A percentile compares a stretch with the other conserved stretches of the same genome.
Evolutionary conservation across 2,113 vertebrate species (phyloP).

Genomic region (Azemiops feae): DNA sequence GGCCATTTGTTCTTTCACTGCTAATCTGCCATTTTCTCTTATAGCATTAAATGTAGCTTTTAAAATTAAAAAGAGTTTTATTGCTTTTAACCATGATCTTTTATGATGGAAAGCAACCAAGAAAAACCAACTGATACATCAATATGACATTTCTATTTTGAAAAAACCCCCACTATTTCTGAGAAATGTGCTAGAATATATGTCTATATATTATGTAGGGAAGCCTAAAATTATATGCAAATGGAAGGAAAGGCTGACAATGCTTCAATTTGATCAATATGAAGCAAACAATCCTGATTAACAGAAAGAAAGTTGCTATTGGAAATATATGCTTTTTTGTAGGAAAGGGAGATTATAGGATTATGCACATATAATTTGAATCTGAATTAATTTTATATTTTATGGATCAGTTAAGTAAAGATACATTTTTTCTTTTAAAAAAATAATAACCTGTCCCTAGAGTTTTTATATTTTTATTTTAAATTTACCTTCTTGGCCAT

Average conservation of each 20-base stretch:
- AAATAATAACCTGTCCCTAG: conserved; percentile 23
- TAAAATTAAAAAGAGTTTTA: conserved; percentile 37
- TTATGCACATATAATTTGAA: conserved; percentile 45
- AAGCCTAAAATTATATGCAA: not conserved
- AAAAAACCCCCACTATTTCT: conserved; percentile 1
- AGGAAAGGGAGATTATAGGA: conserved; percentile 50
- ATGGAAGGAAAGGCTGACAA: not conserved
- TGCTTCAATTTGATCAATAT: conserved; percentile 38
- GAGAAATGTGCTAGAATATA: not conserved
- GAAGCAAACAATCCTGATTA: conserved; percentile 37
- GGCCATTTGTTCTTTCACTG: not conserved
- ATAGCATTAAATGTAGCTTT: conserved; percentile 34
- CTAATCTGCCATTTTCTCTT: conserved; percentile 2
- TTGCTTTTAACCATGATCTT: conserved; percentile 38
- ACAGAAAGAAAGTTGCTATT: conserved; percentile 33
- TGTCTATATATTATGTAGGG: not conserved
- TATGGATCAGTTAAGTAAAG: conserved; percentile 39
- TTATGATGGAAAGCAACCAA: conserved; percentile 16
- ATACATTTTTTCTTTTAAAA: conserved; percentile 37
- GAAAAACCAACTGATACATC: not conserved
- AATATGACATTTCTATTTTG: conserved; percentile 26
- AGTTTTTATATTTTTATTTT: not conserved
- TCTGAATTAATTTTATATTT: conserved; percentile 46
- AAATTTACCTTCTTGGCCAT: not conserved
- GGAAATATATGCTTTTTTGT: conserved; percentile 50